Conservation (phyloP, 2,888 invertebrate genomes). For the Ethmia dodecea region DNA sequence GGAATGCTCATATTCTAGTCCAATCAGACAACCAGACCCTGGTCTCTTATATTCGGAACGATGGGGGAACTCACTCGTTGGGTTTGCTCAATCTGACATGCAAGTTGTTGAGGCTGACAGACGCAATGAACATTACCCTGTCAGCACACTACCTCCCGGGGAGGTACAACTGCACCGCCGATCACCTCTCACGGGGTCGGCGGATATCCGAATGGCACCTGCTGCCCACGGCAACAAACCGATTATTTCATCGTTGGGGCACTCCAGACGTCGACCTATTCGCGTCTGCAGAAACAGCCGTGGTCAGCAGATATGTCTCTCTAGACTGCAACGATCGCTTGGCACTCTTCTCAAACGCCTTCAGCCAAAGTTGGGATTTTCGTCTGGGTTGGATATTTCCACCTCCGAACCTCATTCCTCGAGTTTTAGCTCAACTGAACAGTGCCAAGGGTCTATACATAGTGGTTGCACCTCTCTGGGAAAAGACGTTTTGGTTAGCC, state of each 20-base stretch:
- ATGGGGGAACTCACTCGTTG: constrained; percentile 21
- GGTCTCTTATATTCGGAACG: constrained; percentile 20
- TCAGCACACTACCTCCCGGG: constrained; percentile 18
- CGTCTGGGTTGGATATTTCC: constrained; percentile 28
- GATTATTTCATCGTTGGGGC: constrained; percentile 18
- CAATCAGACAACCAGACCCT: constrained; percentile 22
- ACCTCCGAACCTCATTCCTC: constrained; percentile 25
- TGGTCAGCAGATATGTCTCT: constrained; percentile 11
- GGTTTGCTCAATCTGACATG: neutral
- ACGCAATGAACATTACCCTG: constrained; percentile 11
- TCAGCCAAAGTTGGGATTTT: constrained; percentile 23
- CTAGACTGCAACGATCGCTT: neutral
- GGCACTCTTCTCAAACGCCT: constrained; percentile 17
- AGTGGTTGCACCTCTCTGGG: constrained; percentile 10
- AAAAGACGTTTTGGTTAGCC: constrained; percentile 14
- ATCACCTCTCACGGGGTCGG: constrained; percentile 14
- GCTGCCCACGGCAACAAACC: constrained; percentile 6
- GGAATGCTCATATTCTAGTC: constrained; percentile 8
- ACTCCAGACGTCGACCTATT: constrained; percentile 17
- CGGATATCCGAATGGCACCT: constrained; percentile 21
- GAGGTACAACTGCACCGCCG: constrained; percentile 15
- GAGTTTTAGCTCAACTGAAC: constrained; percentile 24
- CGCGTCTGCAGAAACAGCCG: constrained; percentile 10
- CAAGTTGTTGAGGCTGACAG: neutral
- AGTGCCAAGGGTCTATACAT: constrained; percentile 14